Evolutionary conservation across 2,113 vertebrate species (phyloP).

Genomic region (Dunckerocampus dactyliophorus): DNA sequence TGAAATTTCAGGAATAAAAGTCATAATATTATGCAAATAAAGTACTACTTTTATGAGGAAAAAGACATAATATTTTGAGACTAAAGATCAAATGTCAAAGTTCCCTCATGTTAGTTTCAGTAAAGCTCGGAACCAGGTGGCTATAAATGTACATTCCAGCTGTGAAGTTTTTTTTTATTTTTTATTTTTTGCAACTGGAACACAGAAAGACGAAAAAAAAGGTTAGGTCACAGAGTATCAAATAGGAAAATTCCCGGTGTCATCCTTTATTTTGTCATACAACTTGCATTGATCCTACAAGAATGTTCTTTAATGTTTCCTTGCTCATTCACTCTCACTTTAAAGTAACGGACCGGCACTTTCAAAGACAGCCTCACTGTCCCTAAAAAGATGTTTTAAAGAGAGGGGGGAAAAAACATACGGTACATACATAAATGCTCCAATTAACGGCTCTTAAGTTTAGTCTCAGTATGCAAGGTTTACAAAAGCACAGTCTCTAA

Average conservation of each 20-base stretch:
- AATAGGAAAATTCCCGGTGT: conserved; percentile 47
- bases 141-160: conserved; percentile 13
- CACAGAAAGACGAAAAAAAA: conserved; percentile 47
- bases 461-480: no score
- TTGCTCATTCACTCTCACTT: conserved; percentile 31
- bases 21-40: no score
- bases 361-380: conserved; percentile 16
- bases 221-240: conserved; percentile 49
- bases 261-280: conserved; percentile 49
- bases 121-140: neutral
- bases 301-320: conserved; percentile 27
- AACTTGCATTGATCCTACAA: conserved; percentile 52
- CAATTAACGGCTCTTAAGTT: no score
- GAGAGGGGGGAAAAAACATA: conserved; percentile 2
- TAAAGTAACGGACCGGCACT: conserved; percentile 21
- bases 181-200: conserved; percentile 33
- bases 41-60: no score
- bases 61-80: no score
- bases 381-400: conserved; percentile 21
- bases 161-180: conserved; percentile 43
- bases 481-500: no score
- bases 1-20: no score
- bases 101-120: neutral
- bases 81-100: no score
- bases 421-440: neutral